These are phyloP conservation scores for Anguilla anguilla DNA, from an alignment of 2,797 vertebrate species.

Conservation along the genomic window DNA sequence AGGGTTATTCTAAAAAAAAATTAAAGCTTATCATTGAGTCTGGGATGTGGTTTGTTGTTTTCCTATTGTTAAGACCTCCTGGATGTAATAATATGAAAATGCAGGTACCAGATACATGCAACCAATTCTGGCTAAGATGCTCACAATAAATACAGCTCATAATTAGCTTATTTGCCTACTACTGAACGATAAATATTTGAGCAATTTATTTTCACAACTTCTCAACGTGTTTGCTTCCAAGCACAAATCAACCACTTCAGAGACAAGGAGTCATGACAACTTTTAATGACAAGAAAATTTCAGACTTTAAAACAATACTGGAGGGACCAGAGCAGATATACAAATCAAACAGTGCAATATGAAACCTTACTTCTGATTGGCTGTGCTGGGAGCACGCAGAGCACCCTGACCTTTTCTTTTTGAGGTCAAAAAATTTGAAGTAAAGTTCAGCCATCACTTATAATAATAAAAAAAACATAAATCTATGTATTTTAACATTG, in stretches of 20 bases:
- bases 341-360: conserved; percentile 1
- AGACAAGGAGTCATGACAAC: background rate
- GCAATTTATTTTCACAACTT: too few species aligned
- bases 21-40: too few species aligned
- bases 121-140: background rate
- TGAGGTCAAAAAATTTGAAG: background rate
- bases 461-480: background rate
- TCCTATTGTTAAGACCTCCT: too few species aligned
- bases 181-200: too few species aligned
- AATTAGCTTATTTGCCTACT: too few species aligned
- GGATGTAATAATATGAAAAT: too few species aligned
- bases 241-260: background rate
- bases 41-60: too few species aligned
- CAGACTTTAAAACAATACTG: background rate
- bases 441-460: background rate
- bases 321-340: background rate
- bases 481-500: background rate
- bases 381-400: background rate
- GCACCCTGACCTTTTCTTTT: background rate
- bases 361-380: background rate
- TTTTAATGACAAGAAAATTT: conserved; percentile 1
- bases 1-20: too few species aligned
- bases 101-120: background rate
- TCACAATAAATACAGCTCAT: background rate
- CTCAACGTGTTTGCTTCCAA: too few species aligned